A percentile compares a stretch with the other conserved stretches of the same genome.
These are phyloP conservation scores for Phragmatobia fuliginosa DNA, from an alignment of 2,888 invertebrate genomes.

Conservation along the genomic window DNA sequence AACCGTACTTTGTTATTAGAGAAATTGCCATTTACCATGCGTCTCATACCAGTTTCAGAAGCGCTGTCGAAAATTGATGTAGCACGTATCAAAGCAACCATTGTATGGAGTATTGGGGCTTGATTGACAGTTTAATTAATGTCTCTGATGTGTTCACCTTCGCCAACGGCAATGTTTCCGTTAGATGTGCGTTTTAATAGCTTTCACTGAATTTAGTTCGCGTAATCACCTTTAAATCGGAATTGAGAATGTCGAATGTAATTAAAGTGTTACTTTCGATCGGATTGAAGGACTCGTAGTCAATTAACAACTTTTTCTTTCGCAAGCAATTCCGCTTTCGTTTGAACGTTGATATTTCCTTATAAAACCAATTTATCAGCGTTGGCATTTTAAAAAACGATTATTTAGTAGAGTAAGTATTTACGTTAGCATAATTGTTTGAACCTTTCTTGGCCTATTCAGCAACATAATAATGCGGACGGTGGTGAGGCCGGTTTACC, in stretches of 20 bases:
- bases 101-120: conserved; percentile 55
- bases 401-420: neutral
- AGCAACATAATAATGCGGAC: too few species aligned
- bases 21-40: conserved; percentile 33
- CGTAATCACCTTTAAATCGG: conserved; percentile 38
- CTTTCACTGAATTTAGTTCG: conserved; percentile 38
- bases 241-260: conserved; percentile 23
- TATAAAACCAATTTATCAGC: neutral
- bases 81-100: conserved; percentile 59
- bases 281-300: neutral
- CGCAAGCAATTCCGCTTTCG: neutral
- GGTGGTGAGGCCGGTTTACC: too few species aligned
- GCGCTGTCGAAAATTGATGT: conserved; percentile 52
- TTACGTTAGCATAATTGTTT: neutral
- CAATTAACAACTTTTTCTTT: conserved; percentile 6
- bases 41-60: conserved; percentile 23
- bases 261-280: conserved; percentile 20
- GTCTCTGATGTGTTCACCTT: conserved; percentile 57
- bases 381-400: neutral
- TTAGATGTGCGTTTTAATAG: conserved; percentile 41
- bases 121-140: conserved; percentile 72
- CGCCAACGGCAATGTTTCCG: conserved; percentile 39
- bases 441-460: neutral
- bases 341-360: neutral
- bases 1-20: conserved; percentile 24